Percentiles rank a stretch among this genome's conserved stretches.
Evolutionary conservation across 1,140 invertebrate genomes (phyloP).

Genomic region (Paraescarpia echinospica): DNA sequence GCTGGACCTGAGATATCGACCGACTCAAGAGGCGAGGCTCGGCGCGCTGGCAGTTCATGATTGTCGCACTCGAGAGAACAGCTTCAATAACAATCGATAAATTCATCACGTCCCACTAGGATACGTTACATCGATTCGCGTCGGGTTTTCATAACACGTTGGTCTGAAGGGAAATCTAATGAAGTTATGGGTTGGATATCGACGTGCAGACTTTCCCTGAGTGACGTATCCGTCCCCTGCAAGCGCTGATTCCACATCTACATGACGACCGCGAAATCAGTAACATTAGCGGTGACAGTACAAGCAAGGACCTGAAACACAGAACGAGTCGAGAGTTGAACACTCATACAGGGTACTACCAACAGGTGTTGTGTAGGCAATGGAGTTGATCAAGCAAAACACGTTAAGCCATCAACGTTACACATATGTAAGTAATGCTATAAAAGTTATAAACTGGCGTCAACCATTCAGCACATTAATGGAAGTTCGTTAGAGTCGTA

Average conservation of each 20-base stretch:
- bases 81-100: neutral
- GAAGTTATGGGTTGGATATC: neutral
- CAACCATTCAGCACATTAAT: too few species aligned
- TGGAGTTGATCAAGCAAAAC: neutral
- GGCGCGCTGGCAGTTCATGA: neutral
- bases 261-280: neutral
- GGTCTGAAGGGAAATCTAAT: conserved; percentile 5
- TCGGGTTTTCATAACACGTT: neutral
- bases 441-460: too few species aligned
- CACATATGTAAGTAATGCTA: too few species aligned
- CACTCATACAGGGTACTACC: neutral
- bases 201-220: neutral
- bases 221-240: neutral
- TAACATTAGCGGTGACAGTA: neutral
- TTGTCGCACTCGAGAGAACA: neutral
- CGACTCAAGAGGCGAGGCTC: neutral
- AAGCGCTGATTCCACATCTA: neutral
- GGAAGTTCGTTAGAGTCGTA: too few species aligned
- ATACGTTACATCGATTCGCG: conserved; percentile 4
- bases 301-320: neutral
- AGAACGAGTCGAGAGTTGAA: neutral
- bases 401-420: too few species aligned
- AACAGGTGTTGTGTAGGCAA: neutral
- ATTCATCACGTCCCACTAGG: neutral
- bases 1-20: neutral